Conservation (phyloP, 1,140 invertebrate species). For the Microplitis mediator region DNA sequence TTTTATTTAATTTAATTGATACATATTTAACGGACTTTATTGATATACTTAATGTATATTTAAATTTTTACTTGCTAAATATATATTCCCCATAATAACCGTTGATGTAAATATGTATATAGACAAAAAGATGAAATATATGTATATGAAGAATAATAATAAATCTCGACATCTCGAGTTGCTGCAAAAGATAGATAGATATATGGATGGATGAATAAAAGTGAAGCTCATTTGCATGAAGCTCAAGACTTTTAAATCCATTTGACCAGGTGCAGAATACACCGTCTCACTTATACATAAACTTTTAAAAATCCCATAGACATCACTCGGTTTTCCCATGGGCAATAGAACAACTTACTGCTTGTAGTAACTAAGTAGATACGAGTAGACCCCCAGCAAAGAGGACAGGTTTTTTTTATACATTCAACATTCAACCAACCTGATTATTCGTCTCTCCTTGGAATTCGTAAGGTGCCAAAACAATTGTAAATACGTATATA, state of each 20-base stretch:
- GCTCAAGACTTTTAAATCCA: conserved; percentile 28
- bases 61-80: too few relatives aligned
- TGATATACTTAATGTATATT: too few relatives aligned
- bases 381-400: conserved; percentile 11
- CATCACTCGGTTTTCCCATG: conserved; percentile 18
- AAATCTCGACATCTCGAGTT: too few relatives aligned
- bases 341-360: not conserved
- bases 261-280: conserved; percentile 7
- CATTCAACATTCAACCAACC: conserved; percentile 2
- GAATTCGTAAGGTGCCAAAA: conserved; percentile 19
- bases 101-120: too few relatives aligned
- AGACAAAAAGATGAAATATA: too few relatives aligned
- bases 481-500: not conserved
- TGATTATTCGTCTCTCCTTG: conserved; percentile 4
- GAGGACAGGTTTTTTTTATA: conserved; percentile 7
- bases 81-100: too few relatives aligned
- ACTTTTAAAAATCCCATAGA: conserved; percentile 21
- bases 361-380: not conserved
- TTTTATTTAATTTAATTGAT: too few relatives aligned
- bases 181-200: too few relatives aligned
- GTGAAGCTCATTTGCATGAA: conserved; percentile 25
- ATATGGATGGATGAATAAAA: not conserved
- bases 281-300: conserved; percentile 3
- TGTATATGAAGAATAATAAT: too few relatives aligned
- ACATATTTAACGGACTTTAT: too few relatives aligned